These are phyloP conservation scores for Pseudomyrmex sp. DNA, from an alignment of 1,140 invertebrate genomes.

Conservation along the genomic window DNA sequence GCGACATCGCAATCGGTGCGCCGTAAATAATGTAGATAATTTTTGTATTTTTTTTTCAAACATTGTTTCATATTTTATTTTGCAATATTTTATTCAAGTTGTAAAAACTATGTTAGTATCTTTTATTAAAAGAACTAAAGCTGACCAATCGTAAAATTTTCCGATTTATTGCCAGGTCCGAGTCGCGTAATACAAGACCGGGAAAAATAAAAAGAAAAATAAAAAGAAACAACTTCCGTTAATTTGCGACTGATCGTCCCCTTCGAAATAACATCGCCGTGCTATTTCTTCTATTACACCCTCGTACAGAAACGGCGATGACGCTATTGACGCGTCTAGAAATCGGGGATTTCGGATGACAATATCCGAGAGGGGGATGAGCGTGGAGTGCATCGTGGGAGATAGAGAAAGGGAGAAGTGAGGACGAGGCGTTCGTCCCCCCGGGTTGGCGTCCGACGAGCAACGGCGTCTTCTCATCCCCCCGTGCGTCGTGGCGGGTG, in stretches of 20 bases:
- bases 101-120: too few relatives aligned
- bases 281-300: slow-evolving; percentile 47
- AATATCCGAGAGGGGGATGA: slow-evolving; percentile 38
- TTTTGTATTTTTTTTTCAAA: neutral
- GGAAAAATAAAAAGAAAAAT: neutral
- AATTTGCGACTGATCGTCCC: slow-evolving; percentile 10
- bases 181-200: too few relatives aligned
- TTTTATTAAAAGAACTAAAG: neutral
- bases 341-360: slow-evolving; percentile 52
- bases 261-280: neutral
- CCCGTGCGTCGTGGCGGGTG: slow-evolving; percentile 56
- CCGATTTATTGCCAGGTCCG: too few relatives aligned
- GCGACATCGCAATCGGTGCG: too few relatives aligned
- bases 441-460: slow-evolving; percentile 72
- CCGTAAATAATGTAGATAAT: slow-evolving; percentile 4
- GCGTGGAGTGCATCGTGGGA: slow-evolving; percentile 43
- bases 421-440: slow-evolving; percentile 58
- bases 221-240: neutral
- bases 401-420: slow-evolving; percentile 36
- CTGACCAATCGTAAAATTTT: too few relatives aligned
- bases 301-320: slow-evolving; percentile 32
- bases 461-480: slow-evolving; percentile 64
- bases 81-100: too few relatives aligned
- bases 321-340: slow-evolving; percentile 37
- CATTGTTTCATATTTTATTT: too few relatives aligned